Base-by-base conservation (phyloP, 1,140 invertebrate species). In the Coelopa frigida region DNA sequence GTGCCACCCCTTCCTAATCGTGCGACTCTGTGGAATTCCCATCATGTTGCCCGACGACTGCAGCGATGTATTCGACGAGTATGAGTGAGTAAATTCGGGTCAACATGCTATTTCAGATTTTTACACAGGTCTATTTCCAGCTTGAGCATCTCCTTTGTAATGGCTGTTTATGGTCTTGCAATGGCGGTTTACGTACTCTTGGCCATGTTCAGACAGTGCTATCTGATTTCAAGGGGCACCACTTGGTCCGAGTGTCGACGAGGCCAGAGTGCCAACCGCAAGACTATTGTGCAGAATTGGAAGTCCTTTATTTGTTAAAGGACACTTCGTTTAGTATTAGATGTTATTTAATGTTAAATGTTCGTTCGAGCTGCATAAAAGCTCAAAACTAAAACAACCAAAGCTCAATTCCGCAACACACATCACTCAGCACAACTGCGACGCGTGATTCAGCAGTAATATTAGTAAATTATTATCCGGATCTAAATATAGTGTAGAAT, bases 41-140 rank as follows among this genome's bases (percentile, higher is more conserved):
- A 46, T 75, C 3, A 57, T 73, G 24, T 39, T 75, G 29, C 73
- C 73, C 17, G 72, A 74, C 49, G 72, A 75, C 49, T 75, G 73
- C 43, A 73, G 59, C 46, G 72, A 74, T 44, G 69, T 72, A 3
- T 72, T 68, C 11, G 57, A 70, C 49, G 58, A 68, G 37, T 70
- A 58, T 44, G n/a, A n/a, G n/a, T n/a, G n/a, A n/a, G n/a, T n/a
- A n/a, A n/a, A n/a, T n/a, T n/a, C n/a, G n/a, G n/a, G n/a, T n/a
- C n/a, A n/a, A n/a, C n/a, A n/a, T n/a, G n/a, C 4, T 39, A 18
- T 20, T 11, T 44, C 21, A 17, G 20, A 7, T 31, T 32, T 32
- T 4, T 35, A n/a, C n/a, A 26, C 39, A 20, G n/a, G n/a, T n/a
- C n/a, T 26, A 21, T 23, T 50, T 37, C 22, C 40, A 68, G 64